Percentiles rank a stretch among this genome's conserved stretches.
These are phyloP conservation scores for Athene noctua DNA, from an alignment of 2,113 vertebrate species.

Conservation along the genomic window DNA sequence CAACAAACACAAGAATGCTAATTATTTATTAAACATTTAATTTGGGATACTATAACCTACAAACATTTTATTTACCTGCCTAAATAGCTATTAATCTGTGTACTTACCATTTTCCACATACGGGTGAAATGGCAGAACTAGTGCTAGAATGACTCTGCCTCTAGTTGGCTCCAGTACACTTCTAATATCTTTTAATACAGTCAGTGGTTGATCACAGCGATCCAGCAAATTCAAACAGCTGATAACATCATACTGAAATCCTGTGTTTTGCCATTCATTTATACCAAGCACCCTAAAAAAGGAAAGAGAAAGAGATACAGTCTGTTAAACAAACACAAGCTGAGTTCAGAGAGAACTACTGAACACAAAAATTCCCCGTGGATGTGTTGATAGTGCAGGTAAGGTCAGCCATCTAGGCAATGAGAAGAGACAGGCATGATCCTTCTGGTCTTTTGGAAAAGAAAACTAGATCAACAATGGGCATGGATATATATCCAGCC, in stretches of 20 bases:
- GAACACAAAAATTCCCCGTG: background rate
- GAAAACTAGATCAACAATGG: background rate
- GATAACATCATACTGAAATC: slow-evolving; percentile 93
- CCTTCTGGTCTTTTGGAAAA: background rate
- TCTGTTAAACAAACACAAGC: background rate
- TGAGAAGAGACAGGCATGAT: background rate
- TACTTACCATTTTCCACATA: slow-evolving; percentile 94
- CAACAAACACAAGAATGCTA: background rate
- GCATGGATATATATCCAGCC: background rate
- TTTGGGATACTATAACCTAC: background rate
- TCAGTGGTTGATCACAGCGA: slow-evolving; percentile 90
- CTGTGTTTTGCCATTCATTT: slow-evolving; percentile 91
- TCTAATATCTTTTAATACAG: slow-evolving; percentile 87
- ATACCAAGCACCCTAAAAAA: slow-evolving; percentile 84
- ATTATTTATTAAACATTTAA: background rate
- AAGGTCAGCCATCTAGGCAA: background rate
- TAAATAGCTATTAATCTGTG: background rate
- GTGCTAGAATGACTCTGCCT: slow-evolving; percentile 89
- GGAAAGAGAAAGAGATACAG: background rate
- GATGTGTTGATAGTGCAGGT: background rate
- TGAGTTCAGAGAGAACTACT: background rate
- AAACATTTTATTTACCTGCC: background rate
- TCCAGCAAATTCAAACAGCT: slow-evolving; percentile 98
- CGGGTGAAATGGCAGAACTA: slow-evolving; percentile 93
- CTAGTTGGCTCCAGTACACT: slow-evolving; percentile 85